Evolutionary conservation across 2,113 vertebrate species (phyloP), one percentile per base, ranked within the genome.

Genomic region (Corythaeola cristata): DNA sequence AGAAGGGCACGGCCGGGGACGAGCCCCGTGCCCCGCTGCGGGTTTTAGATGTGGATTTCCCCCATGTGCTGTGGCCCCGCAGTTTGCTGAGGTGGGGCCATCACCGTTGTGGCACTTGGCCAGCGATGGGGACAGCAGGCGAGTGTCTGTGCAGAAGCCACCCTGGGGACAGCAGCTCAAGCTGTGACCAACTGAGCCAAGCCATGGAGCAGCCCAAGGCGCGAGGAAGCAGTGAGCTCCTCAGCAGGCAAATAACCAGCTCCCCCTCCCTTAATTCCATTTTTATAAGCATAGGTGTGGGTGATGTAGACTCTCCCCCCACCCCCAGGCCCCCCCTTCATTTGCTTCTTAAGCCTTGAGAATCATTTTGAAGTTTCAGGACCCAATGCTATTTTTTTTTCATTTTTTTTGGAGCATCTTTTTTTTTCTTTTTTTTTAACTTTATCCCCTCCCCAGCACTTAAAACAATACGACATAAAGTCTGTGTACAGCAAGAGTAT

Each of bases 401-500:
- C 11, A 8, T 2, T 21, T 45, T 71, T 84, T 79, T 90, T 30
- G 35, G 77, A 91, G 74, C 37, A 0, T 81, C 3, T 63, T 87
- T 92, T 62, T 59, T 83, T 72, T 64, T 88, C 92, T 71, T 33
- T 47, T 66, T 68, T 90, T 94, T 71, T 33, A 32, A 58, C 52
- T 85, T 88, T 69, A 76, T 94, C 94, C 93, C 93, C 47, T 89
- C 96, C 95, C 98, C 98, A 98, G 98, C 99, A 99, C 99, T 99
- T 98, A 98, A 98, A 98, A 97, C 98, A 97, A 97, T 98, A 96
- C 77, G 98, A 98, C 98, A 95, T 97, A 98, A 99, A 98, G 98
- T 99, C 98, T 99, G 99, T 98, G 98, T 98, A 98, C 98, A 98
- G 98, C 98, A 81, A 91, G 97, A 98, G 98, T 98, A 98, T 98